Evolutionary conservation across 2,113 vertebrate genomes (phyloP).

Genomic region (Strigops habroptila): DNA sequence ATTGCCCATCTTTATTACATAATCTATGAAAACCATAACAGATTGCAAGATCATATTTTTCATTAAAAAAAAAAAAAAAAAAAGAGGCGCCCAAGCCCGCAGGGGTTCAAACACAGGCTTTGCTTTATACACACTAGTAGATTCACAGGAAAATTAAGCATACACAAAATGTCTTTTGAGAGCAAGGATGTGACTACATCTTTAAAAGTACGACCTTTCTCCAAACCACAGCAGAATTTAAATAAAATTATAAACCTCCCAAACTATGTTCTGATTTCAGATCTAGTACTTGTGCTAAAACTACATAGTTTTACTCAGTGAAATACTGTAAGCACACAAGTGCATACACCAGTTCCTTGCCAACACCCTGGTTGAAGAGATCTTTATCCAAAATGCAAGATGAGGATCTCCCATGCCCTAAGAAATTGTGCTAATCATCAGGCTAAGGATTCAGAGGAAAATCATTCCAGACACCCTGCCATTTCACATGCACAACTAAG

Average conservation of each 20-base stretch:
- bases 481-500: not conserved
- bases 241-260: not conserved
- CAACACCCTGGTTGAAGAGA: not conserved
- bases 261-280: not conserved
- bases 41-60: not conserved
- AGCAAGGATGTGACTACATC: not conserved
- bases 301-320: not conserved
- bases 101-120: not conserved
- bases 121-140: not conserved
- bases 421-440: not conserved
- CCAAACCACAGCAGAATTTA: not conserved
- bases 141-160: not conserved
- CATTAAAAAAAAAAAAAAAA: not conserved
- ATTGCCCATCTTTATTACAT: not conserved
- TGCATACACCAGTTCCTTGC: not conserved
- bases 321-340: not conserved
- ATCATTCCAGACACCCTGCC: not conserved
- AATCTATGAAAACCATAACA: not conserved
- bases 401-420: not conserved
- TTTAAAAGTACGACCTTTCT: not conserved
- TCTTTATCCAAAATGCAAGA: not conserved
- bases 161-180: not conserved
- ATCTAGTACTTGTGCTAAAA: not conserved
- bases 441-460: not conserved
- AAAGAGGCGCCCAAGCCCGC: not conserved